phyloP scores from a whole-genome alignment of 2,888 invertebrate genomes.

The Neelides folsomi region DNA sequence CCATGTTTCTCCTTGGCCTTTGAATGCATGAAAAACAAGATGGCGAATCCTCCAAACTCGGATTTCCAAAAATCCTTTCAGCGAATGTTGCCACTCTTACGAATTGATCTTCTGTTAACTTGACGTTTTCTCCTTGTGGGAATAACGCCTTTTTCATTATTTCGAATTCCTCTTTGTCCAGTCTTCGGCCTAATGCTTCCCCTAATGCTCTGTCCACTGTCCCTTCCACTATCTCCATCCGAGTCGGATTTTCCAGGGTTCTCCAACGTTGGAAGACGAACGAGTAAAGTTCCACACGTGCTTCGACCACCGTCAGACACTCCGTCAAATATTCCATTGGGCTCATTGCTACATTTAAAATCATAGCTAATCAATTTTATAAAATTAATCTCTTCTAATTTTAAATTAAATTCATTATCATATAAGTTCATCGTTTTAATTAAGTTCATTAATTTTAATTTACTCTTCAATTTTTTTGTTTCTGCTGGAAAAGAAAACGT shows the following conservation, averaged over 20 bases:
- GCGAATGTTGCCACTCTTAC: slow-evolving; percentile 62
- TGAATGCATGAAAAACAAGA: slow-evolving; percentile 21
- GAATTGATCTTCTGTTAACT: slow-evolving; percentile 38
- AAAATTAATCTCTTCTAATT: too few species aligned
- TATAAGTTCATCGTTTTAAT: neutral
- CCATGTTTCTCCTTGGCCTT: slow-evolving; percentile 13
- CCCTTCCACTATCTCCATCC: slow-evolving; percentile 36
- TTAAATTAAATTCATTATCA: neutral
- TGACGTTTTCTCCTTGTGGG: neutral
- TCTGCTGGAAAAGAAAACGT: slow-evolving; percentile 25
- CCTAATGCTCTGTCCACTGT: slow-evolving; percentile 45
- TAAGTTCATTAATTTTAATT: neutral
- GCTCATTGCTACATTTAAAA: slow-evolving; percentile 12
- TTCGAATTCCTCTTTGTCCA: slow-evolving; percentile 39
- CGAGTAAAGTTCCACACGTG: slow-evolving; percentile 24
- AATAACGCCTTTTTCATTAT: slow-evolving; percentile 4
- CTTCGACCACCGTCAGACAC: slow-evolving; percentile 23
- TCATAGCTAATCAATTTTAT: too few species aligned
- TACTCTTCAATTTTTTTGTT: slow-evolving; percentile 17
- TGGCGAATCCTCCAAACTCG: slow-evolving; percentile 21
- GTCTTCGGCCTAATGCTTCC: slow-evolving; percentile 52
- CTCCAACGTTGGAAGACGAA: slow-evolving; percentile 28
- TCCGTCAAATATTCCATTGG: slow-evolving; percentile 22
- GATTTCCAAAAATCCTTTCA: slow-evolving; percentile 46
- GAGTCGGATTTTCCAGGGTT: slow-evolving; percentile 27